These are phyloP conservation scores for Emydura subglobosa DNA, from an alignment of 2,113 vertebrate genomes.

Conservation along the genomic window DNA sequence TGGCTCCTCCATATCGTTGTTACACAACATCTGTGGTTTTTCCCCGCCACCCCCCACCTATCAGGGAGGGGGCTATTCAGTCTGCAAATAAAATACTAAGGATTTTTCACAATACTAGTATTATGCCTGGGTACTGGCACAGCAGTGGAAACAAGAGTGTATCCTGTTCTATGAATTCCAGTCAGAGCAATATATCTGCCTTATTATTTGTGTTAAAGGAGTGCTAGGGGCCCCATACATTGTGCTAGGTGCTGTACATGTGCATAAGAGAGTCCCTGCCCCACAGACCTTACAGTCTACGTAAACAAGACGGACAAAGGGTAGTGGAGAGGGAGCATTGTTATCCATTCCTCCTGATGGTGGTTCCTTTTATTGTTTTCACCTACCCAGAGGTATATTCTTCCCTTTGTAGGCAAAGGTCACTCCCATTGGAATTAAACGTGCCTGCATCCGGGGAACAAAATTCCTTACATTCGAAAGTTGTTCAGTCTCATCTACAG, in stretches of 20 bases:
- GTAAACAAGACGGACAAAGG: not conserved
- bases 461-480: not conserved
- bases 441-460: not conserved
- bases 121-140: not conserved
- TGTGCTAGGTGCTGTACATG: not conserved
- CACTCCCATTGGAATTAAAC: not conserved
- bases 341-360: rapidly evolving
- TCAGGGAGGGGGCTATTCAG: not conserved
- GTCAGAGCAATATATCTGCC: not conserved
- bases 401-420: not conserved
- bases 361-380: not conserved
- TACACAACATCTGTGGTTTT: not conserved
- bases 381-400: not conserved
- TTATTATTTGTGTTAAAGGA: not conserved
- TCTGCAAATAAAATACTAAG: not conserved
- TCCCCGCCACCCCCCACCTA: not conserved
- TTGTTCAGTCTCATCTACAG: slow-evolving; percentile 36
- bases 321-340: too few species aligned
- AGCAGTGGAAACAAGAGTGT: too few species aligned
- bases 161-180: not conserved
- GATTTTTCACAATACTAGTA: not conserved
- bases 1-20: not conserved
- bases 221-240: not conserved
- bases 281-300: not conserved
- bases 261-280: not conserved